These are phyloP conservation scores for Merops nubicus DNA, from an alignment of 2,113 vertebrate species.

Conservation along the genomic window DNA sequence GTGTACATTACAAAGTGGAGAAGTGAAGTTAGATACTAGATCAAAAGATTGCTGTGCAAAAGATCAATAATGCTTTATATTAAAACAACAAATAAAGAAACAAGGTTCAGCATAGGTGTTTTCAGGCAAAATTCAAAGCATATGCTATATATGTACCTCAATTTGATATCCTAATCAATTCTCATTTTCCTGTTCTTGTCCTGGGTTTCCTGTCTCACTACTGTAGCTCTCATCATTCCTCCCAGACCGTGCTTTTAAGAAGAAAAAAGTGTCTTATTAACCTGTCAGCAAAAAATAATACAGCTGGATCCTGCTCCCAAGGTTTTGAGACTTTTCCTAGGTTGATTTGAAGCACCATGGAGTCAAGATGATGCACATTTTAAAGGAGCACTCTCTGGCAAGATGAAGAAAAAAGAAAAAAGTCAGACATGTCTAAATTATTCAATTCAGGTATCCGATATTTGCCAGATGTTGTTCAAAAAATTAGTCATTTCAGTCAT, in stretches of 20 bases:
- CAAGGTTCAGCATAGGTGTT: neutral
- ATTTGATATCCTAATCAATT: neutral
- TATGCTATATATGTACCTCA: neutral
- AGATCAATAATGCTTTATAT: neutral
- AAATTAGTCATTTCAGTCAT: neutral
- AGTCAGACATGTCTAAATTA: neutral
- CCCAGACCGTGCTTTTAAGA: neutral
- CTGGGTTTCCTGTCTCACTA: neutral
- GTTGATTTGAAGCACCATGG: fast-evolving
- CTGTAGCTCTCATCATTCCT: neutral
- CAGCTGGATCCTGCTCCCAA: neutral
- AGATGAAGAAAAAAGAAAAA: neutral
- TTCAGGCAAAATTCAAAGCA: neutral
- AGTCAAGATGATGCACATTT: neutral
- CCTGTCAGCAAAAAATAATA: neutral
- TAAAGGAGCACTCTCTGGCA: neutral
- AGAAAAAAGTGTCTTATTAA: neutral
- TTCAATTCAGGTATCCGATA: neutral
- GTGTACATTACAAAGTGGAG: neutral
- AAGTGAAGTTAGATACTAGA: neutral
- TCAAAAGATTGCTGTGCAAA: neutral
- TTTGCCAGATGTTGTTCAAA: neutral
- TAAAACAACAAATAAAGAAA: neutral
- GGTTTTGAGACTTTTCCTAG: neutral
- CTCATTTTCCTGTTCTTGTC: neutral